Evolutionary conservation across 1,140 invertebrate genomes (phyloP), one percentile per base, ranked within the genome.

Genomic region (Drosophila leontia): DNA sequence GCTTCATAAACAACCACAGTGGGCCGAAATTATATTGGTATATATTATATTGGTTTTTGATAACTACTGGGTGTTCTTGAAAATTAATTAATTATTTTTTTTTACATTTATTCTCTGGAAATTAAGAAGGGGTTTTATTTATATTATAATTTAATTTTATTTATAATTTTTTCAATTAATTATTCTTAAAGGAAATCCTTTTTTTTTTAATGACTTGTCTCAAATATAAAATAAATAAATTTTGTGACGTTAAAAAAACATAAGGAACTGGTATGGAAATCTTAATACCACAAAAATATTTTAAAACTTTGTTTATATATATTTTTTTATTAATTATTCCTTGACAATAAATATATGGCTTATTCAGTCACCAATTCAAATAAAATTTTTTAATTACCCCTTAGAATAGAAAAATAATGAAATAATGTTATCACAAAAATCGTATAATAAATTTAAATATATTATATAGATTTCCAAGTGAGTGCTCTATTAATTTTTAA

Each of bases 1-100:
- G 45, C 60, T 37, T 42, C 61, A 44, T 64, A 19, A 69, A 51
- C 19, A 51, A n/a, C 23, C 51, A 32, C 62, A 35, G 35, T 34
- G 37, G 7, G 6, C 4, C 23, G 6, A 58, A 65, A 37, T 35
- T 37, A 50, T 61, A 61, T 61, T n/a, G n/a, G 5, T 34, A 45
- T 53, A 44, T 60, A 12, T 42, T 44, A 61, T 37, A 11, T 11
- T 2, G 32, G 0, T 12, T n/a, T n/a, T n/a, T n/a, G n/a, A n/a
- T n/a, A n/a, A n/a, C n/a, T 13, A 5, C 7, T 34, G 13, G 19
- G 15, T 50, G 50, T 19, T 29, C 42, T 57, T 44, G 26, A 35
- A n/a, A 26, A 58, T 12, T 15, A 32, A 7, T 44, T 44, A 19
- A 17, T 29, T 8, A 5, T 42, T 42, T 29, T 17, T 7, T 8